Conservation (phyloP, 2,113 vertebrate species). For the Protobothrops mucrosquamatus region DNA sequence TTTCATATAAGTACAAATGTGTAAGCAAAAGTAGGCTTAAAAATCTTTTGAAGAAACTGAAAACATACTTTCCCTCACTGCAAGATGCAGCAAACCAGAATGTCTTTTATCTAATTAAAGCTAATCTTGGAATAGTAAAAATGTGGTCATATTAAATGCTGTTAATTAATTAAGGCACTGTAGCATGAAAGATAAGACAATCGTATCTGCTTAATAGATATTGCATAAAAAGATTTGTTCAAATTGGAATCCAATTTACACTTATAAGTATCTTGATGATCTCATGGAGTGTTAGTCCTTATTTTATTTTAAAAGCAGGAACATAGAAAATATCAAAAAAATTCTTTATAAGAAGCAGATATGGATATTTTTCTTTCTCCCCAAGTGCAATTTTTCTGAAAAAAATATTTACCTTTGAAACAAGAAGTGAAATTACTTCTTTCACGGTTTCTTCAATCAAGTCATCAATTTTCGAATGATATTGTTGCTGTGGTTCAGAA, state of each 20-base stretch:
- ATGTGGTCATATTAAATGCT: background rate
- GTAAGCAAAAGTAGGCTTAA: background rate
- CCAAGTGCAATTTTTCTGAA: background rate
- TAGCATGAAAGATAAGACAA: slow-evolving; percentile 5
- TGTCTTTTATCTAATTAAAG: background rate
- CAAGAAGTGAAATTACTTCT: slow-evolving; percentile 88
- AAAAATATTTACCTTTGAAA: slow-evolving; percentile 86
- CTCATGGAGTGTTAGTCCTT: background rate
- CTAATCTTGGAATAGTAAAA: background rate
- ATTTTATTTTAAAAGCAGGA: background rate
- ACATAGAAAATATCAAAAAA: background rate
- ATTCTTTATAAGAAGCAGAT: background rate
- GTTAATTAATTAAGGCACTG: slow-evolving; percentile 4
- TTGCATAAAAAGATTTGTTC: slow-evolving; percentile 4
- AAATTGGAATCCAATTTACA: slow-evolving; percentile 6
- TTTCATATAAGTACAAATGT: background rate
- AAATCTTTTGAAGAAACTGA: background rate
- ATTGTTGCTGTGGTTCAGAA: slow-evolving; percentile 86
- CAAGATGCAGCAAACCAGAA: slow-evolving; percentile 4
- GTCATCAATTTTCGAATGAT: slow-evolving; percentile 97
- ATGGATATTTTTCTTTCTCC: background rate
- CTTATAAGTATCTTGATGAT: slow-evolving; percentile 29
- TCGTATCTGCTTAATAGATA: background rate
- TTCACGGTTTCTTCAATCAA: slow-evolving; percentile 92
- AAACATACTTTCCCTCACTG: background rate